A percentile compares a stretch with the other conserved stretches of the same genome.
phyloP scores from a whole-genome alignment of 2,113 vertebrate species.

The Podarcis cretensis region DNA sequence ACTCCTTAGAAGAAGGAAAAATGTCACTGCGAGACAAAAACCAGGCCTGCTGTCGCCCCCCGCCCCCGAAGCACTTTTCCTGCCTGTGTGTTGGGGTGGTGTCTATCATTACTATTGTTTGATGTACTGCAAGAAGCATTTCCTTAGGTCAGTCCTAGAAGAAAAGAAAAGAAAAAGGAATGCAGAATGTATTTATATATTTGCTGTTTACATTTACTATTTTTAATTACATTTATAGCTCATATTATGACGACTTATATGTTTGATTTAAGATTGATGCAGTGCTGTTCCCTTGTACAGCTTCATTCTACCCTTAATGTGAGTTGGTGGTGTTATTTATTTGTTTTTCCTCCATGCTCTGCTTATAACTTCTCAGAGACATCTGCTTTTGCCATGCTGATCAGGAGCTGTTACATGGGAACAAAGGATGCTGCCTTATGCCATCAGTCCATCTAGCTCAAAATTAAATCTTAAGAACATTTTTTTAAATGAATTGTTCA shows the following conservation, averaged over 20 bases:
- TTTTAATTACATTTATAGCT: no score
- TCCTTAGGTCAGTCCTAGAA: background rate
- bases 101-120: background rate
- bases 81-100: background rate
- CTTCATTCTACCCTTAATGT: no score
- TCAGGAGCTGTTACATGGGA: no score
- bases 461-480: background rate
- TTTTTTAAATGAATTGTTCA: background rate
- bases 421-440: background rate
- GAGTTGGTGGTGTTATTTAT: no score
- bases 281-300: no score
- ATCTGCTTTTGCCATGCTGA: no score
- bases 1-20: background rate
- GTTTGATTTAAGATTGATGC: no score
- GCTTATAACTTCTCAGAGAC: no score
- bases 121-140: background rate
- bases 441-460: background rate
- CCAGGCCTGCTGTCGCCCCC: background rate
- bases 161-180: background rate
- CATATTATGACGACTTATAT: no score
- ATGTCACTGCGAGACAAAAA: background rate
- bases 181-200: background rate
- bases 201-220: no score
- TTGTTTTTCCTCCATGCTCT: no score
- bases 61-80: background rate